Conservation (phyloP, 2,888 invertebrate species). For the Idaea dimidiata region DNA sequence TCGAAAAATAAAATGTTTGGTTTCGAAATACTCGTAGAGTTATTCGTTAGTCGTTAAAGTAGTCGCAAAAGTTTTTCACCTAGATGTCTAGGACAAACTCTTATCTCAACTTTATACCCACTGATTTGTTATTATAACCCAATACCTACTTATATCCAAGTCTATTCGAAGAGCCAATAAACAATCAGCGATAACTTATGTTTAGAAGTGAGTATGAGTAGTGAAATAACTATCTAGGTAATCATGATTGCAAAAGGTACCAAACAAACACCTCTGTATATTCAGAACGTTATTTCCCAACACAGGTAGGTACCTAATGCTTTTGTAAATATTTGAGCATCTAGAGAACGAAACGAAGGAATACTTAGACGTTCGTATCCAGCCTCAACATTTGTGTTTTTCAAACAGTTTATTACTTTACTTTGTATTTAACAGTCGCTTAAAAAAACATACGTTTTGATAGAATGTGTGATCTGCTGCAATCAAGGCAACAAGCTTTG, state of each 20-base stretch:
- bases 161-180: slow-evolving; percentile 8
- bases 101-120: too few relatives aligned
- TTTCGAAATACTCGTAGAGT: too few relatives aligned
- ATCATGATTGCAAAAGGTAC: slow-evolving; percentile 21
- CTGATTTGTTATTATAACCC: background rate
- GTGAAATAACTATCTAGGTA: slow-evolving; percentile 22
- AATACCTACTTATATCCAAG: background rate
- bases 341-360: slow-evolving; percentile 28
- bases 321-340: slow-evolving; percentile 33
- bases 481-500: background rate
- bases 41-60: too few relatives aligned
- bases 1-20: too few relatives aligned
- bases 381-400: slow-evolving; percentile 12
- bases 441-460: slow-evolving; percentile 26
- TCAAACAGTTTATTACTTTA: background rate
- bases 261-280: slow-evolving; percentile 22
- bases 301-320: slow-evolving; percentile 26
- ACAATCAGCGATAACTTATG: slow-evolving; percentile 9
- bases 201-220: slow-evolving; percentile 15
- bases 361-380: slow-evolving; percentile 12
- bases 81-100: too few relatives aligned
- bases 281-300: slow-evolving; percentile 23
- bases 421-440: slow-evolving; percentile 11
- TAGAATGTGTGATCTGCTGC: background rate
- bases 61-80: too few relatives aligned